Conservation (phyloP, 2,797 vertebrate species). For the Coracias cyanogaster region DNA sequence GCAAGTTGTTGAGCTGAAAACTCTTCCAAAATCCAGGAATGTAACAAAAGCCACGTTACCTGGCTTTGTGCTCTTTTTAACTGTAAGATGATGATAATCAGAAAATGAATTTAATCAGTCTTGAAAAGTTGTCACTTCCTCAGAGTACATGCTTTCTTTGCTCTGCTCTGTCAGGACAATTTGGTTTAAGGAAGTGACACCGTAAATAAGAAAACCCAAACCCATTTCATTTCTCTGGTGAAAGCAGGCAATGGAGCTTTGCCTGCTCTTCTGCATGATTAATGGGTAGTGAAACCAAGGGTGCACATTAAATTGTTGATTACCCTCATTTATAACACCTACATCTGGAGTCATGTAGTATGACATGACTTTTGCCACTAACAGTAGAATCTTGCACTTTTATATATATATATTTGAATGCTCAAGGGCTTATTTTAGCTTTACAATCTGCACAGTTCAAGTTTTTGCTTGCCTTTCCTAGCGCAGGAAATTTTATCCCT, state of each 20-base stretch:
- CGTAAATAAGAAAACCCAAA: neutral
- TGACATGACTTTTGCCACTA: neutral
- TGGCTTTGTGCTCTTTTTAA: neutral
- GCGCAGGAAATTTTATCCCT: conserved; percentile 38
- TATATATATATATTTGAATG: neutral
- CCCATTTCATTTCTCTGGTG: neutral
- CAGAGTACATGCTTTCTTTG: neutral
- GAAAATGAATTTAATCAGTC: neutral
- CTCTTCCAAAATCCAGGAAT: neutral
- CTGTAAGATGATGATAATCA: neutral
- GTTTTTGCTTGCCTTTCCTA: neutral
- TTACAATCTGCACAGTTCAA: neutral
- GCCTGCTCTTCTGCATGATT: neutral
- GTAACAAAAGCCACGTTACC: neutral
- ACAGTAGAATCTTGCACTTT: neutral
- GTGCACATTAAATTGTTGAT: neutral
- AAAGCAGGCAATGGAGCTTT: neutral
- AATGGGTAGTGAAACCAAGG: neutral
- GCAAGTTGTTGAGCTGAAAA: neutral
- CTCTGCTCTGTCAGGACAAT: neutral
- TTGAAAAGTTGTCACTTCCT: neutral
- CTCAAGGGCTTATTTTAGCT: neutral
- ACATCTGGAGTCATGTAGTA: neutral
- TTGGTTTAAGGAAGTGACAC: neutral
- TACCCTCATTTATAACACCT: neutral